phyloP scores from a whole-genome alignment of 2,797 vertebrate genomes.

The Smutsia temminckii region DNA sequence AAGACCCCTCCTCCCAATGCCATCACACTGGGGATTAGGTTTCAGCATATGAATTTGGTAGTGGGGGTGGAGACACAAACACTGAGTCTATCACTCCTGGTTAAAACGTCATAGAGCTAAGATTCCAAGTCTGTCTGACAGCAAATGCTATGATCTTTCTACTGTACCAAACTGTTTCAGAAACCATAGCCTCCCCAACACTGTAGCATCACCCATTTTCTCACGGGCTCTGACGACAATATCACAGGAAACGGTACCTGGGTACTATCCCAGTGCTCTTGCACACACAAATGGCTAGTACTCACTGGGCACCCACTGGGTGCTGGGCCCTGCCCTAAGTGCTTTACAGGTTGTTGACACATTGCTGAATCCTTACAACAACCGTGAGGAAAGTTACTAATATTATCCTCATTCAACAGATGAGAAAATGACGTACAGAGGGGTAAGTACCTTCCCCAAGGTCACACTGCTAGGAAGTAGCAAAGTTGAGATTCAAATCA shows the following conservation, averaged over 20 bases:
- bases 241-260: background rate
- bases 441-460: background rate
- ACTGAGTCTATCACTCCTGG: background rate
- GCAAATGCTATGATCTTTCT: background rate
- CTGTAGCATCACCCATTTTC: background rate
- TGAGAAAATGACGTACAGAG: background rate
- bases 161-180: too few relatives aligned
- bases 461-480: background rate
- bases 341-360: background rate
- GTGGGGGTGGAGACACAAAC: too few relatives aligned
- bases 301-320: background rate
- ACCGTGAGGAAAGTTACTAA: background rate
- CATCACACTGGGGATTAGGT: background rate
- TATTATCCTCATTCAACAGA: background rate
- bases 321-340: background rate
- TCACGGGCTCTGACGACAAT: accelerated
- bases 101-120: background rate
- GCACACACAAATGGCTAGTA: background rate
- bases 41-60: background rate
- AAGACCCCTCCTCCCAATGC: background rate
- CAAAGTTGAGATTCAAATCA: background rate
- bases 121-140: background rate
- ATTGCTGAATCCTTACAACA: accelerated
- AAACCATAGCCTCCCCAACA: accelerated
- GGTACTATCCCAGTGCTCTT: background rate